Percentiles rank a stretch among this genome's conserved stretches.
Conservation (phyloP, 2,113 vertebrate species). For the Anser brachyrhynchus region DNA sequence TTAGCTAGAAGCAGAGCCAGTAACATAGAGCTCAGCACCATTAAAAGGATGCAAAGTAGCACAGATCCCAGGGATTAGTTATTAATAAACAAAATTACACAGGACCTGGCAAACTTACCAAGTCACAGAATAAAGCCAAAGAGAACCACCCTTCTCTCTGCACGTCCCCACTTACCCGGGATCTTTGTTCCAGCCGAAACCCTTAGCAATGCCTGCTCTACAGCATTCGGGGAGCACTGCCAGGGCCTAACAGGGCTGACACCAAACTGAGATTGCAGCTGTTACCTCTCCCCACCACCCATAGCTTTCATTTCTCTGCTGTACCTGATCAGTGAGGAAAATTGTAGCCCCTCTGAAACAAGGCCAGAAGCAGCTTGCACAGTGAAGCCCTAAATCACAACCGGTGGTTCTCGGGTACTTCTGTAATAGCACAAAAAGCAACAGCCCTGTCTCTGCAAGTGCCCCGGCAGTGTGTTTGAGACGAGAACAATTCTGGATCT, state of each 20-base stretch:
- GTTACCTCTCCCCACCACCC: not conserved
- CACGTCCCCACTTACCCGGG: not conserved
- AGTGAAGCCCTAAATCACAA: not conserved
- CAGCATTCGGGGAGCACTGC: not conserved
- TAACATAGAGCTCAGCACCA: not conserved
- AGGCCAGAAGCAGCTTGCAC: not conserved
- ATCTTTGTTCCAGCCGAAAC: not conserved
- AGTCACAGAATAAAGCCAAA: not conserved
- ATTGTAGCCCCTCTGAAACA: not conserved
- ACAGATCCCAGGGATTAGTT: not conserved
- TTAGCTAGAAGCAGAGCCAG: not conserved
- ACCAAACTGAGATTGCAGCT: not conserved
- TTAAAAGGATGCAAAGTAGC: not conserved
- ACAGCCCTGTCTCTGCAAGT: not conserved
- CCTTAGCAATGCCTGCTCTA: not conserved
- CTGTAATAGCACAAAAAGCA: not conserved
- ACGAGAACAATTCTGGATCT: not conserved
- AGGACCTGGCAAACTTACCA: not conserved
- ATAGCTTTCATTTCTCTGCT: not conserved
- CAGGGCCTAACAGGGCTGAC: not conserved
- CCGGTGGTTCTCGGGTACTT: not conserved
- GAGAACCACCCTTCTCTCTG: not conserved
- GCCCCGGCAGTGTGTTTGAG: conserved; percentile 5
- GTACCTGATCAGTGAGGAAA: not conserved
- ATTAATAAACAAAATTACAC: not conserved